These are phyloP conservation scores for Cyclina sinensis DNA, from an alignment of 1,140 invertebrate species.

Conservation along the genomic window DNA sequence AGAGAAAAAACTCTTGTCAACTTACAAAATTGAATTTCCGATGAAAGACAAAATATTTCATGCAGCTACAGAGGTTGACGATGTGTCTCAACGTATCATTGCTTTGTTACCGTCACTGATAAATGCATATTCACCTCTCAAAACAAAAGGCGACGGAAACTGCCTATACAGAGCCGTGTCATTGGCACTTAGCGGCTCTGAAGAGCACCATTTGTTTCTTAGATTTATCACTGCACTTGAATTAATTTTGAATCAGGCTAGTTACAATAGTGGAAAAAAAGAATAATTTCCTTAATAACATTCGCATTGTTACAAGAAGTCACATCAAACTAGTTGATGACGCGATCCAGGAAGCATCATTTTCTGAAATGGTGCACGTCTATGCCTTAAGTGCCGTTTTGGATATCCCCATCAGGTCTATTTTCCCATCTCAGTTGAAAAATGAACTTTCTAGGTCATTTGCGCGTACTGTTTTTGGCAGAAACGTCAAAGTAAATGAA, in stretches of 20 bases:
- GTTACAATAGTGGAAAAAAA: slow-evolving; percentile 4
- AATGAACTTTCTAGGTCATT: slow-evolving; percentile 34
- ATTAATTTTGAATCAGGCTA: slow-evolving; percentile 5
- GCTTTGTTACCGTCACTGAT: slow-evolving; percentile 28
- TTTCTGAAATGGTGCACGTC: slow-evolving; percentile 60
- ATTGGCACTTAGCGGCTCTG: slow-evolving; percentile 11
- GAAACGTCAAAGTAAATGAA: neutral
- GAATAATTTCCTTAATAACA: slow-evolving; percentile 51
- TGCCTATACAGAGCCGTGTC: slow-evolving; percentile 66
- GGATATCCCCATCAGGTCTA: slow-evolving; percentile 3
- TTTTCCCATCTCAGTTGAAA: slow-evolving; percentile 1
- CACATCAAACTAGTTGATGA: neutral
- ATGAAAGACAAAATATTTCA: no score
- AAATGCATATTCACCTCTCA: slow-evolving; percentile 11
- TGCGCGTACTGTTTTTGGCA: no score
- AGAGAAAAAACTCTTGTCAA: neutral
- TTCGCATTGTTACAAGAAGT: slow-evolving; percentile 42
- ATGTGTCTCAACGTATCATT: no score
- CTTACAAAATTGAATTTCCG: no score
- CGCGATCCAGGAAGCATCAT: neutral
- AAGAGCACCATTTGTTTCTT: slow-evolving; percentile 30
- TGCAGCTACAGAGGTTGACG: neutral
- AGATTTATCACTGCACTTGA: slow-evolving; percentile 49
- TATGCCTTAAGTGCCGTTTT: slow-evolving; percentile 54
- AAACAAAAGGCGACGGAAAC: slow-evolving; percentile 53